phyloP scores from a whole-genome alignment of 2,888 invertebrate species.

The Rhamphomyia laevipes region DNA sequence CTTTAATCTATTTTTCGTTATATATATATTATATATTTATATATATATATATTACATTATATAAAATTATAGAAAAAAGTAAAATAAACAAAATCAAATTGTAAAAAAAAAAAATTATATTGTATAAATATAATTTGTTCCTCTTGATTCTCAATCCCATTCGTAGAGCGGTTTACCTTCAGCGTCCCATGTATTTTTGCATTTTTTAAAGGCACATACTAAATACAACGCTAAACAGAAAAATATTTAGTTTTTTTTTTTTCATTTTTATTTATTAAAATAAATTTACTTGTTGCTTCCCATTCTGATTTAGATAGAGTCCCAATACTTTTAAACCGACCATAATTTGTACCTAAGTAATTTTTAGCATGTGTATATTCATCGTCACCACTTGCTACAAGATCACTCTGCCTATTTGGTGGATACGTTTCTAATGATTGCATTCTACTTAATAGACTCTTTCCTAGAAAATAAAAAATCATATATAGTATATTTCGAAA shows the following conservation, averaged over 20 bases:
- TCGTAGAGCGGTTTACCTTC: constrained; percentile 51
- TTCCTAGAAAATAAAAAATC: constrained; percentile 18
- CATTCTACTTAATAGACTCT: constrained; percentile 59
- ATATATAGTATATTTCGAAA: not conserved
- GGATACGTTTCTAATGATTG: constrained; percentile 70
- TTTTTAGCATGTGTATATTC: constrained; percentile 66
- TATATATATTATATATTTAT: too few species aligned
- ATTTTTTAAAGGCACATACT: constrained; percentile 74
- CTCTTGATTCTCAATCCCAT: constrained; percentile 6
- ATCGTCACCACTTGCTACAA: constrained; percentile 43
- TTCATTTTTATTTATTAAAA: constrained; percentile 4
- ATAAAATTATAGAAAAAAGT: too few species aligned
- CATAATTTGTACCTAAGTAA: constrained; percentile 36
- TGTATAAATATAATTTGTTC: too few species aligned
- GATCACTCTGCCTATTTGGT: constrained; percentile 40
- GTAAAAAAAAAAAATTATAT: too few species aligned
- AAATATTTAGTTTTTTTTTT: not conserved
- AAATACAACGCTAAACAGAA: constrained; percentile 63
- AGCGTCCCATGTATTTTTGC: constrained; percentile 50
- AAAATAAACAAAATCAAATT: too few species aligned
- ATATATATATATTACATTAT: too few species aligned
- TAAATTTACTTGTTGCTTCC: constrained; percentile 73
- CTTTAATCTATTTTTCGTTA: too few species aligned
- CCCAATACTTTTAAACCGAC: constrained; percentile 46
- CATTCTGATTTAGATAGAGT: constrained; percentile 83